A percentile compares a stretch with the other conserved stretches of the same genome.
These are phyloP conservation scores for Rhinophrynus dorsalis DNA, from an alignment of 2,797 vertebrate species.

Conservation along the genomic window DNA sequence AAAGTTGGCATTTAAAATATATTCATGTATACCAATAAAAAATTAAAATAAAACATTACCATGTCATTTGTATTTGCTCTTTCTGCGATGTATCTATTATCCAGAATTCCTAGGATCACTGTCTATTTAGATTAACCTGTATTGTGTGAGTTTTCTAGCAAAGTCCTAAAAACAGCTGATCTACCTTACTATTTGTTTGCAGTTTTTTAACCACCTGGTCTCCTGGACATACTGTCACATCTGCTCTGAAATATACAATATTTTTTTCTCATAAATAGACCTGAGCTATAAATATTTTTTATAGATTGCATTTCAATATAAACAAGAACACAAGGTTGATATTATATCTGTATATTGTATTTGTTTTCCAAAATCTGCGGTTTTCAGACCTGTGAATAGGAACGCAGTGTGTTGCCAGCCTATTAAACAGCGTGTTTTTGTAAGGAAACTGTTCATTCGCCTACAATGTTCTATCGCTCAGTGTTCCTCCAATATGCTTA, in stretches of 20 bases:
- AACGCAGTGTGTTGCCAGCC: slow-evolving; percentile 73
- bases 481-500: slow-evolving; percentile 76
- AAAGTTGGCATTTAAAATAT: no score
- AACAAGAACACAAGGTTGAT: slow-evolving; percentile 73
- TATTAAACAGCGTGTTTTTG: slow-evolving; percentile 80
- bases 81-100: no score
- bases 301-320: slow-evolving; percentile 62
- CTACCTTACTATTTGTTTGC: slow-evolving; percentile 23
- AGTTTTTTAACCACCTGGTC: slow-evolving; percentile 17
- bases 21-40: no score
- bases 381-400: slow-evolving; percentile 75
- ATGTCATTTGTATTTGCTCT: no score
- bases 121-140: slow-evolving; percentile 23
- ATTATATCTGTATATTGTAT: slow-evolving; percentile 81
- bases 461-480: slow-evolving; percentile 77
- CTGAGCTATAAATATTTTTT: background rate
- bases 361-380: slow-evolving; percentile 75
- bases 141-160: slow-evolving; percentile 29
- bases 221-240: background rate
- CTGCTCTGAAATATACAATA: background rate
- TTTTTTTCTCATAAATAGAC: background rate
- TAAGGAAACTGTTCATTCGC: slow-evolving; percentile 75
- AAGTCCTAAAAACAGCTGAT: slow-evolving; percentile 15
- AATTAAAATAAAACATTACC: no score
- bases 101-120: background rate